Evolutionary conservation across 2,797 vertebrate genomes (phyloP).

Genomic region (Semotilus atromaculatus): DNA sequence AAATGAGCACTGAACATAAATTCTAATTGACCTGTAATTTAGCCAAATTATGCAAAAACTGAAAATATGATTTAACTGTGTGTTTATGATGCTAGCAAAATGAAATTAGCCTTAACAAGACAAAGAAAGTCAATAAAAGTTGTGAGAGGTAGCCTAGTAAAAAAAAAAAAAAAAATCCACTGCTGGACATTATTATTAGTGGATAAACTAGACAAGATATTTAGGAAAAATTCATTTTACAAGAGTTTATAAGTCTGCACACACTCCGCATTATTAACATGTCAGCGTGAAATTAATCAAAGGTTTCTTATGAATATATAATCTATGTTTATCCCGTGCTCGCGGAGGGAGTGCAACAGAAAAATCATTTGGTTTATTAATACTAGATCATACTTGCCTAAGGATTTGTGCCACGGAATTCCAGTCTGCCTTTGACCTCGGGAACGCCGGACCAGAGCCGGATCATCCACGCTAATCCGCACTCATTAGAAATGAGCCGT

Average conservation of each 20-base stretch:
- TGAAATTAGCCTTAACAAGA: not conserved
- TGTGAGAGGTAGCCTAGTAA: accelerated
- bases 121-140: not conserved
- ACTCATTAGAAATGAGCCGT: slow-evolving; percentile 85
- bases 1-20: not conserved
- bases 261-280: slow-evolving; percentile 45
- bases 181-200: not conserved
- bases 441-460: slow-evolving; percentile 68
- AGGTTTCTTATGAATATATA: slow-evolving; percentile 35
- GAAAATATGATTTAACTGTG: not conserved
- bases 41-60: not conserved
- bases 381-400: slow-evolving; percentile 58
- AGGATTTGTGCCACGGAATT: slow-evolving; percentile 65
- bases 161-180: not conserved
- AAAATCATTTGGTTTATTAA: slow-evolving; percentile 60
- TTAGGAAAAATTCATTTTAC: not conserved
- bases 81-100: not conserved
- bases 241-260: not conserved
- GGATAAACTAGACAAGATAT: not conserved
- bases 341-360: not conserved
- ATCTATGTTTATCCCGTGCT: slow-evolving; percentile 55
- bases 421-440: slow-evolving; percentile 66
- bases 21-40: not conserved
- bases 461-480: slow-evolving; percentile 90
- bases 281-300: slow-evolving; percentile 25